Base-by-base conservation (phyloP, 1,140 invertebrate species). In the Cheumatopsyche charites region DNA sequence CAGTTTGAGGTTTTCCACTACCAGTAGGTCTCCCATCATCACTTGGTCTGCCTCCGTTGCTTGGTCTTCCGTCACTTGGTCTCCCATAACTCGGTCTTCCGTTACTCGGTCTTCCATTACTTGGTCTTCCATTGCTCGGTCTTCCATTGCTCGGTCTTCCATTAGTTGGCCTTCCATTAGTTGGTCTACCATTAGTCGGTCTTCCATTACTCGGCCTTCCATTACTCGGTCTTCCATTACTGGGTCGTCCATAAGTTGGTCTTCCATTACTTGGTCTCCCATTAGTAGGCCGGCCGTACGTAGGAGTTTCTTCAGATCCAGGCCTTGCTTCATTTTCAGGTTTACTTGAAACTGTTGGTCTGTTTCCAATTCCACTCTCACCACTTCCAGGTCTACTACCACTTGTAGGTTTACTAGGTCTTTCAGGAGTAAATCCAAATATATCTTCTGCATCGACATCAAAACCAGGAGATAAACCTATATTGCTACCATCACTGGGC, bases 371-470 rank as follows among this genome's bases (percentile, higher is more conserved):
- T 6, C 43, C 71, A 47, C 42, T 62, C 9, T 13, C 49, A n/a
- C 47, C 67, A 9, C 12, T 12, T 15, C 47, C n/a, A 19, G 71
- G 65, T 49, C 55, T 72, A 7, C 29, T 49, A 4, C 47, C 61
- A 21, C 45, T 52, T 36, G 36, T 49, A 25, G 66, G 25, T 26
- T 47, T 43, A 52, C 19, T 15, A 23, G 55, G 23, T 42, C 47
- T 62, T n/a, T 15, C 17, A 5, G 58, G 49, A 6, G 43, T 23
- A 23, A 66, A 47, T 49, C 70, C 62, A 63, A 70, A 72, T 55
- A 68, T 45, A 58, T 75, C 70, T 12, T 67, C 68, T 5, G 70
- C 75, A 65, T 68, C 29, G 36, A 41, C 66, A 58, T 66, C 47
- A 36, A 47, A 55, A 71, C 55, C 42, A 1, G 58, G 36, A 7